Conservation (phyloP, 2,888 invertebrate genomes). For the Nymphalis urticae region DNA sequence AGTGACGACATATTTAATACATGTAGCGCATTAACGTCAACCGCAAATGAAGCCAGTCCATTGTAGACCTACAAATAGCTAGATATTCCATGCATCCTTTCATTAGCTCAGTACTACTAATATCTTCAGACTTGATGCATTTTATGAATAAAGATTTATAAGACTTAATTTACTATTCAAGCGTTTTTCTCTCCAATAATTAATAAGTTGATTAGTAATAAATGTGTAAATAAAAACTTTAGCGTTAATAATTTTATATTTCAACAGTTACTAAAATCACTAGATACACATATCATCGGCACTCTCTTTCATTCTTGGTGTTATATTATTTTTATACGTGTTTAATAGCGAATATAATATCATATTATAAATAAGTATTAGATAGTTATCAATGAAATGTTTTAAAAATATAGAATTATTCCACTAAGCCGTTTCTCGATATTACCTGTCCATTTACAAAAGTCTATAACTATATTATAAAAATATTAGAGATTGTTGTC, state of each 20-base stretch:
- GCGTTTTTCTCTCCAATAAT: conserved; percentile 20
- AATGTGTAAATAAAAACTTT: conserved; percentile 34
- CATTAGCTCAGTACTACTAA: neutral
- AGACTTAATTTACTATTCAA: conserved; percentile 18
- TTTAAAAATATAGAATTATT: conserved; percentile 40
- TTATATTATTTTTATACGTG: conserved; percentile 57
- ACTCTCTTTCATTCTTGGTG: conserved; percentile 76
- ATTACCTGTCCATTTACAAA: conserved; percentile 49
- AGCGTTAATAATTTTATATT: conserved; percentile 60
- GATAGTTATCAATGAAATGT: conserved; percentile 47
- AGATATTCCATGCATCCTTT: neutral
- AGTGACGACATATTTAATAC: conserved; percentile 23
- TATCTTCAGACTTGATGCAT: neutral
- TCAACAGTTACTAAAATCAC: conserved; percentile 57
- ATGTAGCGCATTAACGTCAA: conserved; percentile 25
- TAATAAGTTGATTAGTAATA: conserved; percentile 22
- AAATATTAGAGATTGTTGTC: conserved; percentile 17
- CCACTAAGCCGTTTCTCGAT: conserved; percentile 28
- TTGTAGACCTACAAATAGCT: conserved; percentile 1
- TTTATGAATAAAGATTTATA: neutral
- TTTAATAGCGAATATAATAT: conserved; percentile 42
- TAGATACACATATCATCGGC: conserved; percentile 78
- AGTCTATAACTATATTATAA: conserved; percentile 32
- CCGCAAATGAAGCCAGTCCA: conserved; percentile 16
- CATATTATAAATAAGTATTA: conserved; percentile 41